These are phyloP conservation scores for Drosophila sordidapex DNA, from an alignment of 2,888 invertebrate species.

Conservation along the genomic window DNA sequence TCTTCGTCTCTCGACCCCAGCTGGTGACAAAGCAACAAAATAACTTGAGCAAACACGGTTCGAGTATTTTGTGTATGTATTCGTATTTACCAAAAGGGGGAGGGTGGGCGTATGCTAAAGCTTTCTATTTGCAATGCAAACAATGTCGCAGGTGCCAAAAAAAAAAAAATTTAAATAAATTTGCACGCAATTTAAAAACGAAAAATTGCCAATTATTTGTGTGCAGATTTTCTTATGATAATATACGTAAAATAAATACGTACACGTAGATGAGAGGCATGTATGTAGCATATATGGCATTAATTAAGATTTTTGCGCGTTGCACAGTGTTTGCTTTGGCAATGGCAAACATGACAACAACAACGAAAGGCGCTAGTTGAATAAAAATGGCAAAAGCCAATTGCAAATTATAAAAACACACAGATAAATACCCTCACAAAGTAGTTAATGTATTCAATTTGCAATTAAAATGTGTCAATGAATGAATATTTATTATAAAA, in stretches of 20 bases:
- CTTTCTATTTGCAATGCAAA: conserved; percentile 74
- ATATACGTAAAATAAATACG: conserved; percentile 19
- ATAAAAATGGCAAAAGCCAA: conserved; percentile 50
- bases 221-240: conserved; percentile 49
- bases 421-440: conserved; percentile 17
- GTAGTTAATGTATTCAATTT: background rate
- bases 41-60: conserved; percentile 69
- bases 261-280: conserved; percentile 8
- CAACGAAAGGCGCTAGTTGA: conserved; percentile 40
- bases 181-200: conserved; percentile 75
- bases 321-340: conserved; percentile 59
- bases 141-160: conserved; percentile 62
- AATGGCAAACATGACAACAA: conserved; percentile 49
- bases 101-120: conserved; percentile 12
- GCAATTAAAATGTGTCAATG: background rate
- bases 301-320: conserved; percentile 69
- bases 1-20: conserved; percentile 43
- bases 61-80: conserved; percentile 36
- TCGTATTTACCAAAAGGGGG: conserved; percentile 10
- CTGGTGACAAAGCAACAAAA: conserved; percentile 67
- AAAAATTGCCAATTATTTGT: conserved; percentile 74
- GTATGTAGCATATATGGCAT: conserved; percentile 35
- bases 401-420: conserved; percentile 35
- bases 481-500: background rate
- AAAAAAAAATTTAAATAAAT: conserved; percentile 71